Evolutionary conservation across 2,888 invertebrate species (phyloP).

Genomic region (Cenopis cana): DNA sequence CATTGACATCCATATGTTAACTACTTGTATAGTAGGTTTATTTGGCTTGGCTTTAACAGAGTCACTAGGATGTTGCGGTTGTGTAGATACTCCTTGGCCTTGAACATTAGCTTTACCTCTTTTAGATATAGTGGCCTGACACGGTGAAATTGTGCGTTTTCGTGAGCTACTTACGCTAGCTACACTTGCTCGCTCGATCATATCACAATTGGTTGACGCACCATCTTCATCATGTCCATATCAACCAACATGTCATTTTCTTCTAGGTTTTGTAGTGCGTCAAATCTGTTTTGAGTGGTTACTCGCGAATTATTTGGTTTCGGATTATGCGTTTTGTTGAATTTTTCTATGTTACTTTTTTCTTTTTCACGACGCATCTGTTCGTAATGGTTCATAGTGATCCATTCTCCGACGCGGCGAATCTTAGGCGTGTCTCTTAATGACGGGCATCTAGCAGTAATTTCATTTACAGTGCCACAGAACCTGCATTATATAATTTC

Average conservation of each 20-base stretch:
- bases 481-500: conserved; percentile 4
- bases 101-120: background rate
- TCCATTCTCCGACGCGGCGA: conserved; percentile 5
- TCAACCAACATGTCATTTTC: background rate
- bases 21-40: background rate
- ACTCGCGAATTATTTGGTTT: background rate
- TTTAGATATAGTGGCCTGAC: background rate
- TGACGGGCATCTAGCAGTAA: background rate
- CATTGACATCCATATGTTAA: too few relatives aligned
- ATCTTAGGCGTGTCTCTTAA: conserved; percentile 1
- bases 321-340: background rate
- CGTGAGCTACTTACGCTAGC: background rate
- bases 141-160: background rate
- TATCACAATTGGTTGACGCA: background rate
- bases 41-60: background rate
- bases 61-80: background rate
- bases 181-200: background rate
- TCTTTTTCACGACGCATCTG: background rate
- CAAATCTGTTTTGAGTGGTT: conserved; percentile 3
- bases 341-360: conserved; percentile 4
- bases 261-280: background rate
- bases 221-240: background rate
- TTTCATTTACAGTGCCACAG: background rate
- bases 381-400: background rate
- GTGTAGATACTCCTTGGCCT: background rate